Conservation (phyloP, 2,113 vertebrate species). For the Chamaea fasciata region DNA sequence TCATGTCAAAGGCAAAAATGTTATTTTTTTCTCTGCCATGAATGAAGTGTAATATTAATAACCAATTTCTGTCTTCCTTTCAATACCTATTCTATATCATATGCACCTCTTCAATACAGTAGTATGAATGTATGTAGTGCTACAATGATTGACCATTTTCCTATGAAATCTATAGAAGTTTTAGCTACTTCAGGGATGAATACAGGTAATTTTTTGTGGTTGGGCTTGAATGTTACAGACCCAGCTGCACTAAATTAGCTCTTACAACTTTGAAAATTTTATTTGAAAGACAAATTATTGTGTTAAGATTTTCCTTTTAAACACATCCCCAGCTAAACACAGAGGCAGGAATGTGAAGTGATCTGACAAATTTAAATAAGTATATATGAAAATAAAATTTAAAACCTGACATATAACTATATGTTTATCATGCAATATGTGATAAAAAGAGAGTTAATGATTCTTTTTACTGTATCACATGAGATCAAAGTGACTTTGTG, state of each 20-base stretch:
- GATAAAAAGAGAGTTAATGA: not conserved
- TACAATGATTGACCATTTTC: not conserved
- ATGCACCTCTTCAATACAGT: not conserved
- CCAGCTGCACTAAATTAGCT: constrained; percentile 55
- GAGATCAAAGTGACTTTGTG: not conserved
- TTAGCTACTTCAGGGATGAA: not conserved
- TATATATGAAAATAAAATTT: not conserved
- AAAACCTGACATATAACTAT: not conserved
- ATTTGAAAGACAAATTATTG: constrained; percentile 37
- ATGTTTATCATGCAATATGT: not conserved
- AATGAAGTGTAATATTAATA: not conserved
- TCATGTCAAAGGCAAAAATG: not conserved
- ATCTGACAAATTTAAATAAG: not conserved
- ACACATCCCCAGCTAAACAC: not conserved
- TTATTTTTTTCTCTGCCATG: not conserved
- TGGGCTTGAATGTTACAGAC: not conserved
- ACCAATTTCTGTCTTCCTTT: not conserved
- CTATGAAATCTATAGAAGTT: not conserved
- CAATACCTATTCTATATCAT: not conserved
- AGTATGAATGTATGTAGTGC: not conserved
- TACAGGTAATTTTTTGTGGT: constrained; percentile 1
- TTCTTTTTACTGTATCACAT: not conserved
- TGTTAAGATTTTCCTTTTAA: not conserved
- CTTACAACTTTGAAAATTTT: constrained; percentile 23
- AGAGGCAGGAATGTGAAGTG: not conserved